A percentile compares a stretch with the other conserved stretches of the same genome.
phyloP scores from a whole-genome alignment of 2,888 invertebrate species.

The Drosophila limbata region DNA sequence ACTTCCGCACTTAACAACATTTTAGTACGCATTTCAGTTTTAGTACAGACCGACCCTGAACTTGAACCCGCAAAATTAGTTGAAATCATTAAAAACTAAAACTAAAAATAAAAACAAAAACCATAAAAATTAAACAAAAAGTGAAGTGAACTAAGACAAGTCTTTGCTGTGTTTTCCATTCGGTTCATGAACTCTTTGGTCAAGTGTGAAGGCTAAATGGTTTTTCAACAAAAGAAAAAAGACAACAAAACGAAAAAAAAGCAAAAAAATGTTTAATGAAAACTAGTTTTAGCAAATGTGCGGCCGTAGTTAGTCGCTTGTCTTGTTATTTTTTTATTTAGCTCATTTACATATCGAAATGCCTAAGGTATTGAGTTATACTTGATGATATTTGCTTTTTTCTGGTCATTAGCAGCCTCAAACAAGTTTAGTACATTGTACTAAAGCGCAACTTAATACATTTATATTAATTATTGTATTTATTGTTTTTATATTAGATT shows the following conservation, averaged over 20 bases:
- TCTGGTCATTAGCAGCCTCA: conserved; percentile 10
- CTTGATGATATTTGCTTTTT: conserved; percentile 14
- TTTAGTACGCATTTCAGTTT: conserved; percentile 41
- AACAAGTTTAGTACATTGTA: conserved; percentile 29
- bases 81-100: conserved; percentile 60
- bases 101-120: conserved; percentile 9
- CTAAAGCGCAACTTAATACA: conserved; percentile 14
- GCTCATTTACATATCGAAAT: conserved; percentile 47
- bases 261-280: conserved; percentile 28
- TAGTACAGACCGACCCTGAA: conserved; percentile 63
- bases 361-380: conserved; percentile 10
- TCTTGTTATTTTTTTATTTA: conserved; percentile 6
- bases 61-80: conserved; percentile 66
- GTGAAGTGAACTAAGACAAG: conserved; percentile 19
- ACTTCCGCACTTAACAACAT: conserved; percentile 56
- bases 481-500: conserved; percentile 1
- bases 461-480: conserved; percentile 6
- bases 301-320: conserved; percentile 29
- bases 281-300: conserved; percentile 56
- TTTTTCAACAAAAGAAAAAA: conserved; percentile 29
- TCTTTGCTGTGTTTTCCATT: conserved; percentile 41
- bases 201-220: conserved; percentile 75
- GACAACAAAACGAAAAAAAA: conserved; percentile 19
- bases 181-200: conserved; percentile 70
- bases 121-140: conserved; percentile 28